These are phyloP conservation scores for Chaenogobius annularis DNA, from an alignment of 2,113 vertebrate genomes.

Conservation along the genomic window DNA sequence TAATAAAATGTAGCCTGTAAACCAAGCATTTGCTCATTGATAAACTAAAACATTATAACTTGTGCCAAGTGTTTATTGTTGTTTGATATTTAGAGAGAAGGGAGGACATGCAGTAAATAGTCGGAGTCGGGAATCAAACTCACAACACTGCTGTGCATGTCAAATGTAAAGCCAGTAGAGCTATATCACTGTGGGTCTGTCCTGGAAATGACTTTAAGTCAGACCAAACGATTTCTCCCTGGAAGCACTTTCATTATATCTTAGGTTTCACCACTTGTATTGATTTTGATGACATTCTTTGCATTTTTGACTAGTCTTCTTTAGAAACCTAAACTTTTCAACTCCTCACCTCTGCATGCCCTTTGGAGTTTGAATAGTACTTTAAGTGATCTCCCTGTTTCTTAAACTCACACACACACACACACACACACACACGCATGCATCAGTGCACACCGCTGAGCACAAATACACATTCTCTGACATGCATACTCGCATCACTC, in stretches of 20 bases:
- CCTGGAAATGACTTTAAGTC: not conserved
- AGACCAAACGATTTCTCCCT: not conserved
- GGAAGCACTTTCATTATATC: not conserved
- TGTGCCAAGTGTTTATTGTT: too few relatives aligned
- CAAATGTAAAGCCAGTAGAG: not conserved
- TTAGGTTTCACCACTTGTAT: slow-evolving; percentile 1
- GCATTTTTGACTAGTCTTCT: slow-evolving; percentile 17
- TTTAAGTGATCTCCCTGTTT: slow-evolving; percentile 24
- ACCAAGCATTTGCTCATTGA: too few relatives aligned
- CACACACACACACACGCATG: not conserved
- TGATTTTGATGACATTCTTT: slow-evolving; percentile 29
- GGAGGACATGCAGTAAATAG: too few relatives aligned
- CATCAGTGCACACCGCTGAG: not conserved
- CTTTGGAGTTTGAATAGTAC: slow-evolving; percentile 56
- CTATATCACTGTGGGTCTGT: not conserved
- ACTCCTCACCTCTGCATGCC: slow-evolving; percentile 66
- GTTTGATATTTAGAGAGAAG: too few relatives aligned
- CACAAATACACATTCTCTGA: slow-evolving; percentile 8
- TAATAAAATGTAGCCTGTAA: too few relatives aligned
- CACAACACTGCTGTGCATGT: too few relatives aligned
- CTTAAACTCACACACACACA: slow-evolving; percentile 8
- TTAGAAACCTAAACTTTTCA: slow-evolving; percentile 76
- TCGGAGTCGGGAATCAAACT: too few relatives aligned
- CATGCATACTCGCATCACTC: slow-evolving; percentile 14
- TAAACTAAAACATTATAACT: too few relatives aligned